Percentiles rank a stretch among this genome's conserved stretches.
These are phyloP conservation scores for Heliopora coerulea DNA, from an alignment of 92 coral and sea anemone species.

Conservation along the genomic window DNA sequence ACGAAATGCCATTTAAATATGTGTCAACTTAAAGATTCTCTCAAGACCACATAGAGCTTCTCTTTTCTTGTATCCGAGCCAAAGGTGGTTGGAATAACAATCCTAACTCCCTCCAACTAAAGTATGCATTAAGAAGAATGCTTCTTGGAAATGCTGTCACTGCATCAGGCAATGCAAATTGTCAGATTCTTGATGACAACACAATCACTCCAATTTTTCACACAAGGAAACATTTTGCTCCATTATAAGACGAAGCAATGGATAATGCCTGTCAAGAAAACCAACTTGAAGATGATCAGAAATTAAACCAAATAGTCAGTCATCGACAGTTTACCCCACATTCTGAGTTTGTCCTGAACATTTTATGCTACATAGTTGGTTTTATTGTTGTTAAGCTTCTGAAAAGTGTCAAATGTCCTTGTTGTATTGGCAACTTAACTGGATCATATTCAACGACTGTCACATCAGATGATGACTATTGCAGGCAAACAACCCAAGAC, in stretches of 20 bases:
- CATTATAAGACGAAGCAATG: neutral
- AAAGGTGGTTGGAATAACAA: slow-evolving; percentile 39
- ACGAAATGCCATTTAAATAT: slow-evolving; percentile 4
- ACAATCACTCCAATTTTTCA: slow-evolving; percentile 26
- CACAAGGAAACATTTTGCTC: slow-evolving; percentile 8
- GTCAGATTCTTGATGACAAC: neutral
- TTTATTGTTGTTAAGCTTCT: slow-evolving; percentile 17
- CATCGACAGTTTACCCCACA: neutral
- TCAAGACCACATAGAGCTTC: slow-evolving; percentile 32
- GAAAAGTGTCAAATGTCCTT: slow-evolving; percentile 7
- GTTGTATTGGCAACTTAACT: slow-evolving; percentile 17
- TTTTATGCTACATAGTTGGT: slow-evolving; percentile 13
- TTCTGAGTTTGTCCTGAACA: slow-evolving; percentile 14
- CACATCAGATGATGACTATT: slow-evolving; percentile 8
- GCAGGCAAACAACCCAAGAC: neutral
- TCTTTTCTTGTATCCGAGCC: slow-evolving; percentile 26
- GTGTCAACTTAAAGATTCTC: slow-evolving; percentile 16
- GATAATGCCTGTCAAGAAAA: too few species aligned
- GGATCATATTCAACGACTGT: neutral
- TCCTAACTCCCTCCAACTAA: slow-evolving; percentile 13
- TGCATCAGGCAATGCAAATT: slow-evolving; percentile 6
- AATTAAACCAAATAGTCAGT: neutral
- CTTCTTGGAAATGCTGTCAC: slow-evolving; percentile 33
- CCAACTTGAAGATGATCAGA: slow-evolving; percentile 1
- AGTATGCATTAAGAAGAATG: slow-evolving; percentile 30